These are phyloP conservation scores for Pampus argenteus DNA, from an alignment of 2,797 vertebrate genomes.

Conservation along the genomic window DNA sequence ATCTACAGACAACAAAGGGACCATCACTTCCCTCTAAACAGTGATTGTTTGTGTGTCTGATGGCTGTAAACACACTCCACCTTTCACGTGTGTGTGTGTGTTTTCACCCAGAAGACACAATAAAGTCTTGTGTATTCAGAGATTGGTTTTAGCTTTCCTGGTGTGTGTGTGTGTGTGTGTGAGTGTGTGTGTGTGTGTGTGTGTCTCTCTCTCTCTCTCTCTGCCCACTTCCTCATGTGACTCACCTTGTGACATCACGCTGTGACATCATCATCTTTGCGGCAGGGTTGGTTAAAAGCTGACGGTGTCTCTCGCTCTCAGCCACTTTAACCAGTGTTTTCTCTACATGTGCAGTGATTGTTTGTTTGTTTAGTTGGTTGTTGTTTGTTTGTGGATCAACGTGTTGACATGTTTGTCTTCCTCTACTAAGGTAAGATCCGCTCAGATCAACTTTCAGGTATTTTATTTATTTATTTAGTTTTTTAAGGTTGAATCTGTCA, in stretches of 20 bases:
- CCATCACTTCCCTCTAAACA: conserved; percentile 37
- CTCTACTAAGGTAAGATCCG: conserved; percentile 56
- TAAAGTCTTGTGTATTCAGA: conserved; percentile 2
- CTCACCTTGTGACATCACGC: conserved; percentile 63
- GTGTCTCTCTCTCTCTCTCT: not conserved
- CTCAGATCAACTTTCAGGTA: no score
- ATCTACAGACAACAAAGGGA: conserved; percentile 53
- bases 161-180: not conserved
- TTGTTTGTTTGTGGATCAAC: not conserved
- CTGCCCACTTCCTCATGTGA: conserved; percentile 64
- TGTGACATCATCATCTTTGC: conserved; percentile 41
- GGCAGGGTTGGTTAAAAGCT: conserved; percentile 39
- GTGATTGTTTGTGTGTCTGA: conserved; percentile 40
- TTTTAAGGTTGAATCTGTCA: no score
- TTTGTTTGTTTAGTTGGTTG: conserved; percentile 3
- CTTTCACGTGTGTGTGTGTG: not conserved
- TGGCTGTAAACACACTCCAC: conserved; percentile 12
- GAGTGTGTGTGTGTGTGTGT: not conserved
- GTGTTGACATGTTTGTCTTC: conserved; percentile 1
- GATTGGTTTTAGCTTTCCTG: not conserved
- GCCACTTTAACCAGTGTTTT: not conserved
- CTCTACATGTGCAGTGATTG: not conserved
- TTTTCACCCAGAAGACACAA: not conserved
- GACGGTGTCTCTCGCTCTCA: not conserved
- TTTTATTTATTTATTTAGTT: no score